A percentile compares a stretch with the other conserved stretches of the same genome.
Conservation (phyloP, 2,797 vertebrate genomes). For the Gymnothorax reevesii region DNA sequence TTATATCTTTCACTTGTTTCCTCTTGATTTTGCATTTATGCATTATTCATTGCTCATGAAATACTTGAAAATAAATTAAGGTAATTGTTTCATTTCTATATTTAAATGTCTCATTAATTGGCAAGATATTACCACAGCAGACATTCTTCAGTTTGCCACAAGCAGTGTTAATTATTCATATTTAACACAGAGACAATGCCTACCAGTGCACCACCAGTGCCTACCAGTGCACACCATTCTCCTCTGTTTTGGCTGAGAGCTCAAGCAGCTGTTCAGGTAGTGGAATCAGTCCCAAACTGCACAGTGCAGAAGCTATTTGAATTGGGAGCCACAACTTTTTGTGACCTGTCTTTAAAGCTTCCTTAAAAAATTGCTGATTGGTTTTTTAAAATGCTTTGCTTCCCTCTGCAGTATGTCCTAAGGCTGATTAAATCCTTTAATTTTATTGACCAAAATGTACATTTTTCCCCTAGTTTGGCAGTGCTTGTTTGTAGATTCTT, state of each 20-base stretch:
- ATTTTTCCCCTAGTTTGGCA: background rate
- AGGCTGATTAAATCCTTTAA: too few species aligned
- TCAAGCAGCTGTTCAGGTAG: background rate
- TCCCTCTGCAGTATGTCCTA: background rate
- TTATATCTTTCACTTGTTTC: constrained; percentile 67
- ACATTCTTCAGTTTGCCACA: constrained; percentile 38
- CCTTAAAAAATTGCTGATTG: background rate
- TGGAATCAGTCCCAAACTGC: background rate
- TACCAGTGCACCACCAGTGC: constrained; percentile 37
- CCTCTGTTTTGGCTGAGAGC: background rate
- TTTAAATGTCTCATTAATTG: constrained; percentile 66
- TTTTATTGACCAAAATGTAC: too few species aligned
- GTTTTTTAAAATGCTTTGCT: background rate
- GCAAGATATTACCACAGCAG: constrained; percentile 41
- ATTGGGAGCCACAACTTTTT: constrained; percentile 2
- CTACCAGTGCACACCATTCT: constrained; percentile 30
- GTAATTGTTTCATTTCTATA: constrained; percentile 66
- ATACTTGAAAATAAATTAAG: constrained; percentile 61
- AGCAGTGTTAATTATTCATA: constrained; percentile 41
- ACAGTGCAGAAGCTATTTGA: background rate
- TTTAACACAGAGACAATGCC: constrained; percentile 48
- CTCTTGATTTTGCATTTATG: constrained; percentile 74
- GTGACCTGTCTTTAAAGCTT: background rate
- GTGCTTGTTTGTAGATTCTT: background rate
- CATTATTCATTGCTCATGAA: constrained; percentile 69